Evolutionary conservation across 2,113 vertebrate genomes (phyloP), one percentile per base, ranked within the genome.

Genomic region (Engraulis encrasicolus): DNA sequence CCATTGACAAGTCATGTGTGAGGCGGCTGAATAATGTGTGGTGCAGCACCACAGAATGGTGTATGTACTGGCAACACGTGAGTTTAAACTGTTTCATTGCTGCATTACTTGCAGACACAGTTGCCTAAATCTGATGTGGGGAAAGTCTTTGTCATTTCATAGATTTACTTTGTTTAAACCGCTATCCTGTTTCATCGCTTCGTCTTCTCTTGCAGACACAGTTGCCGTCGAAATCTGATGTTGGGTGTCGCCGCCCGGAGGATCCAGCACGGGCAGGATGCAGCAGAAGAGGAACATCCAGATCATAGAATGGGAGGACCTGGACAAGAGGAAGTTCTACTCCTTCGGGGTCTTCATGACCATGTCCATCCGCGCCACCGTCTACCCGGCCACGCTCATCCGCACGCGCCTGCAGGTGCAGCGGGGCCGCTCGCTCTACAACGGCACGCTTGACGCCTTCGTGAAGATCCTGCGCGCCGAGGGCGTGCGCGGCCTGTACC

Each of bases 251-350:
- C n/a, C n/a, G n/a, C 34, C n/a, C 31, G 52, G 34, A 23, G 78
- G 81, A 3, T 45, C 86, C 87, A n/a, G n/a, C n/a, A n/a, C n/a
- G n/a, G n/a, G n/a, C n/a, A 91, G 78, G 83, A 96, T 95, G 94
- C 94, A 93, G 79, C 93, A 94, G 86, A 95, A 95, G 88, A 95
- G 97, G 11, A 97, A 96, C 86, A 97, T 99, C 91, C 96, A 94
- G 89, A 99, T 99, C 91, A 99, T 99, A 0, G 98, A 99, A 89
- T 99, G 98, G 98, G 98, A 99, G 83, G 96, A 99, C 89, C 90
- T 99, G 93, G 98, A 99, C 95, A 99, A 99, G 90, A 95, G 95
- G 92, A 99, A 99, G 85, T 99, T 99, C 94, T 99, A 99, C 1
- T 95, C 98, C 0, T 91, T 99, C 0, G 97, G 98, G 0, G 95